Conservation (phyloP, 2,888 invertebrate genomes). For the Eutolmus rufibarbis region DNA sequence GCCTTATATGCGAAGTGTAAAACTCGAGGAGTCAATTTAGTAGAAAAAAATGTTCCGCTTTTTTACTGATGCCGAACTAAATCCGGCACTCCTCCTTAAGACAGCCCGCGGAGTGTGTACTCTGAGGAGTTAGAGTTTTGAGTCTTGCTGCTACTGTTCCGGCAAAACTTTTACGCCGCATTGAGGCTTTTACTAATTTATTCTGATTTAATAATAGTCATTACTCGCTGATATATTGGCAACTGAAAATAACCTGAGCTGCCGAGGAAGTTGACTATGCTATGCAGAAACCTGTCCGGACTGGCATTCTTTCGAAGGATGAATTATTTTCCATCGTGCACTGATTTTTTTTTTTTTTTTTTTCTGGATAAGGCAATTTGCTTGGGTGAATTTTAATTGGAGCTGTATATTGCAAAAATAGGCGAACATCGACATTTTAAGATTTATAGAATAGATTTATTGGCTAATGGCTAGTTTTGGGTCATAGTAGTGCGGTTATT, state of each 20-base stretch:
- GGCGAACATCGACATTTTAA: neutral
- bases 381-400: neutral
- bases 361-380: neutral
- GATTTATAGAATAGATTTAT: neutral
- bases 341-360: neutral
- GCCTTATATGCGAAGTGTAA: neutral
- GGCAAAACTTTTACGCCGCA: neutral
- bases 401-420: neutral
- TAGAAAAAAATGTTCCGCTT: neutral
- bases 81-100: neutral
- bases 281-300: neutral
- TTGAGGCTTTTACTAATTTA: neutral
- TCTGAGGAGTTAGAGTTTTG: neutral
- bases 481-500: neutral
- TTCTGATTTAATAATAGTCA: neutral
- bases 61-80: neutral
- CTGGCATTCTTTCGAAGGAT: conserved; percentile 19
- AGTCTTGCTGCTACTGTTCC: neutral
- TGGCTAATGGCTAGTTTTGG: neutral
- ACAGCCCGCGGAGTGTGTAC: neutral
- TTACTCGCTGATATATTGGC: neutral
- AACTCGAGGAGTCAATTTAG: neutral
- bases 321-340: conserved; percentile 9
- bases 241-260: neutral
- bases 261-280: neutral